Evolutionary conservation across 2,797 vertebrate species (phyloP).

Genomic region (Epinephelus malabaricus): DNA sequence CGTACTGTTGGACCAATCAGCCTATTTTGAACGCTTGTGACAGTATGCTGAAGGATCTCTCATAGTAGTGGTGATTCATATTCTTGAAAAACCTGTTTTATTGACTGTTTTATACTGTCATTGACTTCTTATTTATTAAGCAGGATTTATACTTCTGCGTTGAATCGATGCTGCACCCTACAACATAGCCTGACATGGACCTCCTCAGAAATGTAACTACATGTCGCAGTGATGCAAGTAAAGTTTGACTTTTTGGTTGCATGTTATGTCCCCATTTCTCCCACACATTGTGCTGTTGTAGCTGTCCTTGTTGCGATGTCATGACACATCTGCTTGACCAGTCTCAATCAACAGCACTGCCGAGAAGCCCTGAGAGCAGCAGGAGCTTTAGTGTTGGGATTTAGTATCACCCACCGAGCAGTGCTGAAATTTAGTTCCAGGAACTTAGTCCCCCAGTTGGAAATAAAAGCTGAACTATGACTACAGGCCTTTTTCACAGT

Average conservation of each 20-base stretch:
- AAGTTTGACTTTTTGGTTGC: not conserved
- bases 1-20: too few species aligned
- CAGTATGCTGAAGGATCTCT: too few species aligned
- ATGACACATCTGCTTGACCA: not conserved
- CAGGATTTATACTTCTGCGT: too few species aligned
- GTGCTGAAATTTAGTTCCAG: not conserved
- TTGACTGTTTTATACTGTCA: too few species aligned
- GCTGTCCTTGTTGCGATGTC: not conserved
- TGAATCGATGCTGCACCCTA: too few species aligned
- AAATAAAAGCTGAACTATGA: slow-evolving; percentile 11
- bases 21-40: too few species aligned
- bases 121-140: too few species aligned
- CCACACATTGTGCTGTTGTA: not conserved
- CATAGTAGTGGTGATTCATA: too few species aligned
- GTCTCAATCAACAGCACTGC: not conserved
- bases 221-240: too few species aligned
- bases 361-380: not conserved
- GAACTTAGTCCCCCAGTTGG: not conserved
- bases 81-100: too few species aligned
- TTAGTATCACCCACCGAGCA: not conserved
- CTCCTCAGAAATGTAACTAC: too few species aligned
- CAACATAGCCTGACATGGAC: too few species aligned
- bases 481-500: not conserved
- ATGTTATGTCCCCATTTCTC: not conserved
- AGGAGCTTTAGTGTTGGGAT: not conserved